Evolutionary conservation across 2,888 invertebrate genomes (phyloP).

Genomic region (Perizoma flavofasciatum): DNA sequence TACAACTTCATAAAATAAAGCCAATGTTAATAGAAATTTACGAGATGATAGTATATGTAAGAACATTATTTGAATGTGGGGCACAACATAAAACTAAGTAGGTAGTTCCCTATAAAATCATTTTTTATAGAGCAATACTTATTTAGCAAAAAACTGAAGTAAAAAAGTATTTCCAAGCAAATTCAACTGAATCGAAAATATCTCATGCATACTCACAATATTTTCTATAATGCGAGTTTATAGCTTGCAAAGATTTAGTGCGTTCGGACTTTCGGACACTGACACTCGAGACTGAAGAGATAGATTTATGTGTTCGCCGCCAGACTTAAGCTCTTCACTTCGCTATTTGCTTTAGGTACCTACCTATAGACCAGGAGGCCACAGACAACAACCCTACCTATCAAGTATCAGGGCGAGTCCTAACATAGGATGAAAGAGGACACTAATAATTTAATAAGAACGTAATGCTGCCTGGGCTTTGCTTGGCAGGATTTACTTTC

Average conservation of each 20-base stretch:
- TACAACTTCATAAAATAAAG: constrained; percentile 32
- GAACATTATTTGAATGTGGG: too few relatives aligned
- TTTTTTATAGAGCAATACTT: too few relatives aligned
- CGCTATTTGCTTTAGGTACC: constrained; percentile 37
- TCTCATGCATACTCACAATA: constrained; percentile 7
- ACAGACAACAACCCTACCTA: neutral
- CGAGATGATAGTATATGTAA: too few relatives aligned
- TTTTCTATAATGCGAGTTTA: constrained; percentile 43
- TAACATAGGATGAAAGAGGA: too few relatives aligned
- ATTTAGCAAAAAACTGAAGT: neutral
- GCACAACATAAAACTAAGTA: too few relatives aligned
- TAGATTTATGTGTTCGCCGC: constrained; percentile 60
- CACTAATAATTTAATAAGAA: too few relatives aligned
- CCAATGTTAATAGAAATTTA: constrained; percentile 22
- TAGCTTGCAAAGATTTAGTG: constrained; percentile 55
- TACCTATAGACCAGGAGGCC: neutral
- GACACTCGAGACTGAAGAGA: constrained; percentile 49
- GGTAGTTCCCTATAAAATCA: too few relatives aligned
- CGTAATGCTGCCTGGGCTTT: too few relatives aligned
- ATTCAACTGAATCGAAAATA: constrained; percentile 7
- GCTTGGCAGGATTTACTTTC: too few relatives aligned
- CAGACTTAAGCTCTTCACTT: constrained; percentile 48
- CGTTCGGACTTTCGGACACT: constrained; percentile 46
- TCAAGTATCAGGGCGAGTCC: too few relatives aligned
- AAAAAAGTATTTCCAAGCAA: constrained; percentile 1